Percentiles rank a stretch among this genome's conserved stretches.
Conservation (phyloP, 2,888 invertebrate genomes). For the Epistrophe eligans region DNA sequence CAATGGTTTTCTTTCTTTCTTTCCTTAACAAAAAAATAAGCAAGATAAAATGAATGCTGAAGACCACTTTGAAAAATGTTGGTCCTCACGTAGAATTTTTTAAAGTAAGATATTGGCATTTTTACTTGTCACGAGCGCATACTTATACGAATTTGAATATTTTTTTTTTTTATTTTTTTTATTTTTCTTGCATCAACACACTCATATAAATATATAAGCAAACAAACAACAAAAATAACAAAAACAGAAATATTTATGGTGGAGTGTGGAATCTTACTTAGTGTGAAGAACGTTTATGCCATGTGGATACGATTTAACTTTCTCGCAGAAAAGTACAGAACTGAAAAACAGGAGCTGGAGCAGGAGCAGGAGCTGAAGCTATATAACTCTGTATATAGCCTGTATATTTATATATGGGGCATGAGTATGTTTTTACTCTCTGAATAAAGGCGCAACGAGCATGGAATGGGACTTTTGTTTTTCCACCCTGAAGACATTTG, state of each 20-base stretch:
- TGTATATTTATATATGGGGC: too few species aligned
- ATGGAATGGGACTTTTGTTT: slow-evolving; percentile 54
- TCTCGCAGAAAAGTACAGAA: slow-evolving; percentile 37
- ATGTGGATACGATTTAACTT: slow-evolving; percentile 54
- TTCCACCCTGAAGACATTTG: slow-evolving; percentile 69
- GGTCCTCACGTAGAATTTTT: slow-evolving; percentile 10
- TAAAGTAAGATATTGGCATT: slow-evolving; percentile 56
- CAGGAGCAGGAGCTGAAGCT: background rate
- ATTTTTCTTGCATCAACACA: slow-evolving; percentile 5
- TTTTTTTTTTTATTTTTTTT: background rate
- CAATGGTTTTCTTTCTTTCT: background rate
- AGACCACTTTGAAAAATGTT: slow-evolving; percentile 26
- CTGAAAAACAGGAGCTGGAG: background rate
- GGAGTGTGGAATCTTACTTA: slow-evolving; percentile 37
- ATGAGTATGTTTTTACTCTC: background rate
- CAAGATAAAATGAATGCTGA: background rate
- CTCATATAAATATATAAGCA: slow-evolving; percentile 1
- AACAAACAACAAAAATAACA: slow-evolving; percentile 15
- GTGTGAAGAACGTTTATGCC: slow-evolving; percentile 45
- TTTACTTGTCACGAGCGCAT: slow-evolving; percentile 63
- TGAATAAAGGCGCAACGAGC: slow-evolving; percentile 19
- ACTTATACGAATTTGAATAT: slow-evolving; percentile 57
- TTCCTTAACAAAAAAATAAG: too few species aligned
- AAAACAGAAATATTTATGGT: slow-evolving; percentile 22
- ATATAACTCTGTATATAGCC: background rate